These are phyloP conservation scores for Eristalinus sepulchralis DNA, from an alignment of 2,888 invertebrate species.

Conservation along the genomic window DNA sequence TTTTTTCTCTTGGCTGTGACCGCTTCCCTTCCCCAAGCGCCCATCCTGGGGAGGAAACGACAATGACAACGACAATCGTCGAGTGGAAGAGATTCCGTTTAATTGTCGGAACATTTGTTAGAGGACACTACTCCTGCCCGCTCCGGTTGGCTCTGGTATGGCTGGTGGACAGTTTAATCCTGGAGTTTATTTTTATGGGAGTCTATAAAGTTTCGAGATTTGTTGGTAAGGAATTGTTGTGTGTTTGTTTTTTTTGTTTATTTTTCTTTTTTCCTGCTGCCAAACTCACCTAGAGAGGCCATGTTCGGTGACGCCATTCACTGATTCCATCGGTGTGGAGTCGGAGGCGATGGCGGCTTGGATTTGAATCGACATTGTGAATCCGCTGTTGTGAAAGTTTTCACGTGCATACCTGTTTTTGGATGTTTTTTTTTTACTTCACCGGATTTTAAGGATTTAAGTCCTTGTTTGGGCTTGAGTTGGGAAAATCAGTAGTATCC, in stretches of 20 bases:
- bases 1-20: constrained; percentile 10
- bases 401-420: constrained; percentile 26
- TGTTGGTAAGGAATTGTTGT: constrained; percentile 60
- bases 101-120: constrained; percentile 70
- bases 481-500: no score
- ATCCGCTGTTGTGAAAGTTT: constrained; percentile 33
- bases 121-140: constrained; percentile 39
- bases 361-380: background rate
- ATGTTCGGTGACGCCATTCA: constrained; percentile 42
- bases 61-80: constrained; percentile 61
- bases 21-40: background rate
- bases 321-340: background rate
- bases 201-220: constrained; percentile 71
- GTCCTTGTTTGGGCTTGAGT: constrained; percentile 5
- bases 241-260: constrained; percentile 20
- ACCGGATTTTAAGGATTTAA: constrained; percentile 24
- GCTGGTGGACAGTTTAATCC: constrained; percentile 66
- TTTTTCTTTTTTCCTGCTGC: background rate
- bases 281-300: constrained; percentile 47
- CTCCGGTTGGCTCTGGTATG: background rate
- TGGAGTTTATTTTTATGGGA: constrained; percentile 70
- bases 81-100: constrained; percentile 68
- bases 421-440: no score
- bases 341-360: background rate
- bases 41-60: constrained; percentile 34